phyloP scores from a whole-genome alignment of 1,140 invertebrate genomes.

The Euura saliciscinereae region DNA sequence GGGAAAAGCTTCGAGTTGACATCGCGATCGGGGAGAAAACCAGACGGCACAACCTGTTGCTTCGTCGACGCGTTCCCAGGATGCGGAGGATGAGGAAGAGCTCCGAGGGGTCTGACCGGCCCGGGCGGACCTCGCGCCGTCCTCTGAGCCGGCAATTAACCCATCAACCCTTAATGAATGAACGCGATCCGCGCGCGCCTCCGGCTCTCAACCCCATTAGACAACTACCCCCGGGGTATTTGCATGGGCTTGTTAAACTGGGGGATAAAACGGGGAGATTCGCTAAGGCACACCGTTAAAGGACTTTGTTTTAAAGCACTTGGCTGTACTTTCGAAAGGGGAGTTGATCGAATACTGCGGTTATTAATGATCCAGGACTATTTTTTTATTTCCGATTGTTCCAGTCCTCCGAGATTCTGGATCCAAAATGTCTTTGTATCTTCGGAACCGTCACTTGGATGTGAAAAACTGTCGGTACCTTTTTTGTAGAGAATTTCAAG shows the following conservation, averaged over 20 bases:
- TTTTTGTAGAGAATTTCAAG: too few relatives aligned
- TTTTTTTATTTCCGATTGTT: too few relatives aligned
- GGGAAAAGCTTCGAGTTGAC: background rate
- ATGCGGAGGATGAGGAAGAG: background rate
- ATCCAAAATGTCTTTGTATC: too few relatives aligned
- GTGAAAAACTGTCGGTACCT: too few relatives aligned
- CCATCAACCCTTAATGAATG: slow-evolving; percentile 7
- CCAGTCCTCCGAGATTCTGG: too few relatives aligned
- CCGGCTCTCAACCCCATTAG: slow-evolving; percentile 2
- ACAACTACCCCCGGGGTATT: background rate
- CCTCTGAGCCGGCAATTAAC: slow-evolving; percentile 1
- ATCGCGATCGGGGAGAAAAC: background rate
- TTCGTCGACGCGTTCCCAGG: background rate
- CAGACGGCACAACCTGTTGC: background rate
- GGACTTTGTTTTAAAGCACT: too few relatives aligned
- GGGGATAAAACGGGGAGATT: too few relatives aligned
- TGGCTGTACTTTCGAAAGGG: background rate
- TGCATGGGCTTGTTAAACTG: background rate
- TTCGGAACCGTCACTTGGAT: too few relatives aligned
- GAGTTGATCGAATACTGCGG: background rate
- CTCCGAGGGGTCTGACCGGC: background rate
- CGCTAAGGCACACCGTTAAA: too few relatives aligned
- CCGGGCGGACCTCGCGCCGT: background rate
- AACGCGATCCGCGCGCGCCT: background rate
- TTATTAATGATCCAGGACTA: background rate